Base-by-base conservation (phyloP, 2,797 vertebrate species). In the Rachycentron canadum region DNA sequence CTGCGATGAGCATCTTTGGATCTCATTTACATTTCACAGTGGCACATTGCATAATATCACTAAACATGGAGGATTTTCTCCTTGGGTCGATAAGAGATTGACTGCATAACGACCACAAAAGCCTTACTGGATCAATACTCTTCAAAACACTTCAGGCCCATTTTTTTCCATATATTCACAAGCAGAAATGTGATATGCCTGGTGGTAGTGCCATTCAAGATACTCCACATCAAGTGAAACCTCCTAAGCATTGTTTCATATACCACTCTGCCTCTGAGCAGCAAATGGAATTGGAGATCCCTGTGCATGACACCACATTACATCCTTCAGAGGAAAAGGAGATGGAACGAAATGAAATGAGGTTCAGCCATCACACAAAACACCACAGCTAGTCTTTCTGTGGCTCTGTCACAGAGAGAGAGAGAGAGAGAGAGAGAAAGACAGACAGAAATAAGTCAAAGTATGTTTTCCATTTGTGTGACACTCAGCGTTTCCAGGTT, bases 341-440 rank as follows among this genome's bases (percentile, higher is more conserved):
- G 82, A 89, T 70, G 62, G 61, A 69, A 81, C 34, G 26, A 73
- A 87, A 87, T 73, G 8, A 89, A 85, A 86, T 81, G 69, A 83
- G 74, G 89, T 79, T 75, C 72, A 61, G 70, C 13, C 11, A 25
- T 43, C 72, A 75, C 57, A 61, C 72, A 71, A 63, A 79, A 68
- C n/a, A 19, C 11, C 32, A 53, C 19, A 5, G 13, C 26, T 25
- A 8, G 64, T 73, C 67, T 77, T 45, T 69, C 62, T n/a, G 38
- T 50, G 56, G 47, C 50, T 71, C 49, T 28, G 70, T 79, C 72
- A 76, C 55, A 58, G 25, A 60, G 57, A 26, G 40, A 76, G 61
- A 60, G 38, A 62, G 13, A 70, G 58, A 52, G 28, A 58, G 52
- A 70, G 43, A 41, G 32, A 40, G 38, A 36, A 56, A n/a, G n/a